Evolutionary conservation across 2,113 vertebrate genomes (phyloP).

Genomic region (Trochalopteron elliotii): DNA sequence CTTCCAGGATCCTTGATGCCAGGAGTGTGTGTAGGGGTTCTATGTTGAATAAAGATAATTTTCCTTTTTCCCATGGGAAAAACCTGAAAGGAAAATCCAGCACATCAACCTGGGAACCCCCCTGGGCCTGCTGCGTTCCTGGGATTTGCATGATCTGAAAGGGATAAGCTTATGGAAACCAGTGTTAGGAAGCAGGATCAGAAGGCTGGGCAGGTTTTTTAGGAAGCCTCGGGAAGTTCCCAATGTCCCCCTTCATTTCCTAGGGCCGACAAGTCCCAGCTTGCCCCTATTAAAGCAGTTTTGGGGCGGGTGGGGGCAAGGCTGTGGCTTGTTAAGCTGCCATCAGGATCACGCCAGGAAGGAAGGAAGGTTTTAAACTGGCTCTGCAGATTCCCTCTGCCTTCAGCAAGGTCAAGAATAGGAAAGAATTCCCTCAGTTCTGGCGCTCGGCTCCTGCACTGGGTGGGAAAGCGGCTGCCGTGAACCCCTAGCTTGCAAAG

Average conservation of each 20-base stretch:
- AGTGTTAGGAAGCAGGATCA: neutral
- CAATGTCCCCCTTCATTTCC: neutral
- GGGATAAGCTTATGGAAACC: neutral
- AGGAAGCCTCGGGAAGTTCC: neutral
- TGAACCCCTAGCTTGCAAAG: accelerated
- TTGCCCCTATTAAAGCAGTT: accelerated
- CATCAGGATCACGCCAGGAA: accelerated
- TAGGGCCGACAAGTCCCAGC: neutral
- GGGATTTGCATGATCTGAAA: neutral
- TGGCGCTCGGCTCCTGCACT: accelerated
- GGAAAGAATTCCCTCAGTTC: accelerated
- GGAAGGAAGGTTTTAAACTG: neutral
- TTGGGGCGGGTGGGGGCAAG: neutral
- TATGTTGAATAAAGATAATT: neutral
- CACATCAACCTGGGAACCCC: neutral
- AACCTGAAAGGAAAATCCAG: neutral
- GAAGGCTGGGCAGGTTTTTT: neutral
- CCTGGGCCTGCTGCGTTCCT: neutral
- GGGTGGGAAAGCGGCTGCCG: accelerated
- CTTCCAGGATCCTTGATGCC: neutral
- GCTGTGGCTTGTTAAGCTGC: neutral
- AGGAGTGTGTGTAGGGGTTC: accelerated
- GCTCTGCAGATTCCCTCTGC: accelerated
- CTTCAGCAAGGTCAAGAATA: accelerated
- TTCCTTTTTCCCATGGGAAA: slow-evolving; percentile 17